phyloP scores from a whole-genome alignment of 2,113 vertebrate genomes.

The Cynocephalus volans region DNA sequence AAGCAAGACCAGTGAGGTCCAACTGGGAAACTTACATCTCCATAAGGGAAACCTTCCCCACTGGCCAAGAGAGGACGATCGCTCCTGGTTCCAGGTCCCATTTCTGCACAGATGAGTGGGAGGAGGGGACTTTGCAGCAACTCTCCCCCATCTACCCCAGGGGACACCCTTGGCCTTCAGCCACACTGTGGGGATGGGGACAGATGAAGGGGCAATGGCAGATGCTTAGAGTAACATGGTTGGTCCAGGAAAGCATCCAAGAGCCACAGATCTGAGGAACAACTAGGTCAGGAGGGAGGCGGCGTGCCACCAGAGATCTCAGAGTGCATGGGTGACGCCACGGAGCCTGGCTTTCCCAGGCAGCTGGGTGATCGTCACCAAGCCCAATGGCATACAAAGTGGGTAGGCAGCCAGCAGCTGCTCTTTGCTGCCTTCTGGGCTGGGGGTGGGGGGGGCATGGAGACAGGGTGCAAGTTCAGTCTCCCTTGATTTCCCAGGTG shows the following conservation, averaged over 20 bases:
- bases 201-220: background rate
- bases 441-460: background rate
- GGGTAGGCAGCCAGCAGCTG: background rate
- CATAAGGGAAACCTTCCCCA: background rate
- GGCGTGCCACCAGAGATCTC: background rate
- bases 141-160: background rate
- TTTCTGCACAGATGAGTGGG: fast-evolving
- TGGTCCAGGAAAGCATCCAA: background rate
- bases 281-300: background rate
- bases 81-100: background rate
- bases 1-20: too few species aligned
- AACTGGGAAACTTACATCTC: too few species aligned
- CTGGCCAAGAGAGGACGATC: too few species aligned
- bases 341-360: background rate
- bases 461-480: background rate
- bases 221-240: background rate
- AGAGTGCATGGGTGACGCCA: fast-evolving
- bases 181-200: background rate
- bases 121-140: too few species aligned
- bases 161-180: background rate
- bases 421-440: background rate
- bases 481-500: too few species aligned
- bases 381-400: fast-evolving
- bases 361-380: fast-evolving
- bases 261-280: background rate